A percentile compares a stretch with the other conserved stretches of the same genome.
phyloP scores from a whole-genome alignment of 2,113 vertebrate species.

The Oncorhynchus masou region DNA sequence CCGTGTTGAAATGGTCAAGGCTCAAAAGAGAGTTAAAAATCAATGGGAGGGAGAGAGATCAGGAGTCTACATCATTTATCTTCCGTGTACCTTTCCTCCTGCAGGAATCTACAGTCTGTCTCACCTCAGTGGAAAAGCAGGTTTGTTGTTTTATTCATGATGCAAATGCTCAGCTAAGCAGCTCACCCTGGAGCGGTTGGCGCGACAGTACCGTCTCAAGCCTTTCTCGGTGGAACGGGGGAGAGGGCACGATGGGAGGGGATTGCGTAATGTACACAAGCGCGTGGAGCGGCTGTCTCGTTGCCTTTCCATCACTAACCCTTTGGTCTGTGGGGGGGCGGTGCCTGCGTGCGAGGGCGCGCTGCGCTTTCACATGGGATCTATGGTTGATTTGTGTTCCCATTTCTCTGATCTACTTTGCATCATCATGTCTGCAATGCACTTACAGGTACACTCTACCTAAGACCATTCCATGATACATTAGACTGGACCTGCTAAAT shows the following conservation, averaged over 20 bases:
- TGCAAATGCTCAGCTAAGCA: conserved; percentile 17
- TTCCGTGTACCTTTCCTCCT: not conserved
- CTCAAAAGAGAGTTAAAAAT: not conserved
- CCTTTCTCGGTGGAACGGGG: not conserved
- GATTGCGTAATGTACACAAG: conserved; percentile 23
- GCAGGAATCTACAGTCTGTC: not conserved
- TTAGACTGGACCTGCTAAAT: too few relatives aligned
- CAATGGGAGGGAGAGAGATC: not conserved
- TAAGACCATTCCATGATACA: too few relatives aligned
- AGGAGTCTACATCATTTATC: not conserved
- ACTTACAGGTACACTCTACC: not conserved
- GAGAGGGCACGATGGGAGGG: not conserved
- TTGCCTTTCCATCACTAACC: conserved; percentile 53
- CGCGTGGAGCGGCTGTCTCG: conserved; percentile 32
- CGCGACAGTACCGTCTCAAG: conserved; percentile 4
- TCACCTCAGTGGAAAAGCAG: conserved; percentile 32
- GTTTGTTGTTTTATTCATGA: conserved; percentile 37
- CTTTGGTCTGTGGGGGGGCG: conserved; percentile 37
- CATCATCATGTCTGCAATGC: not conserved
- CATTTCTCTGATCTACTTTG: not conserved
- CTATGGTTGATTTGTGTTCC: conserved; percentile 31
- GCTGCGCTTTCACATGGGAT: conserved; percentile 59
- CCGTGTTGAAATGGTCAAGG: not conserved
- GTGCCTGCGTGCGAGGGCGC: conserved; percentile 26
- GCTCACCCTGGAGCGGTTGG: not conserved